A percentile compares a stretch with the other conserved stretches of the same genome.
phyloP scores from a whole-genome alignment of 2,888 invertebrate genomes.

The Tipula lateralis region DNA sequence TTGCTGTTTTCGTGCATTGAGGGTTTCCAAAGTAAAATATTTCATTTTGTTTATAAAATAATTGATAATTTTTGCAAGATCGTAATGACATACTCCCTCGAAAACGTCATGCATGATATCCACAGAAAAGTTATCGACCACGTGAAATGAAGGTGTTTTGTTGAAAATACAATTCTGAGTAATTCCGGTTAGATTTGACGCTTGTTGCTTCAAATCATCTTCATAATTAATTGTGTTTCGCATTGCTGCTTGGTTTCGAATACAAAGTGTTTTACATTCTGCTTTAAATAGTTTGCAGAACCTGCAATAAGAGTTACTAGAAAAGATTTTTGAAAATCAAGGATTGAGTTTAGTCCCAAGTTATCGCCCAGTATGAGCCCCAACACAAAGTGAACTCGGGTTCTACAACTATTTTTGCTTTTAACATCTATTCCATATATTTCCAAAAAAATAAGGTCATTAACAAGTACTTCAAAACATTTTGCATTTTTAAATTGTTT shows the following conservation, averaged over 20 bases:
- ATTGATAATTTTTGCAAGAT: conserved; percentile 35
- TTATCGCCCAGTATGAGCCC: conserved; percentile 27
- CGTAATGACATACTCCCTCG: conserved; percentile 36
- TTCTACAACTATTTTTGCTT: conserved; percentile 28
- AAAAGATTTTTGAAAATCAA: conserved; percentile 36
- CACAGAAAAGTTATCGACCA: conserved; percentile 36
- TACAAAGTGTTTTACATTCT: conserved; percentile 33
- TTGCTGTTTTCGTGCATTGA: conserved; percentile 37
- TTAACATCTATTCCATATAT: conserved; percentile 36
- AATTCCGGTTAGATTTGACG: conserved; percentile 35
- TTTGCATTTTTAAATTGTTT: conserved; percentile 38
- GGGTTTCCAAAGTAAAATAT: conserved; percentile 36
- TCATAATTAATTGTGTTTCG: conserved; percentile 36
- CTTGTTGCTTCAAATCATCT: conserved; percentile 32
- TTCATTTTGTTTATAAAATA: conserved; percentile 35
- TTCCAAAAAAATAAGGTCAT: conserved; percentile 37
- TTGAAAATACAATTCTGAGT: conserved; percentile 37
- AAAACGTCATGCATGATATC: no score
- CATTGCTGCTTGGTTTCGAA: conserved; percentile 34
- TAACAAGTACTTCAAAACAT: conserved; percentile 37
- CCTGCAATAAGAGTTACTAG: conserved; percentile 38
- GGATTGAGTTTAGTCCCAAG: conserved; percentile 32
- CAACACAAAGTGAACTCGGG: conserved; percentile 33
- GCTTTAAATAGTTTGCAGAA: conserved; percentile 37
- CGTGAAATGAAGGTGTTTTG: conserved; percentile 36